Evolutionary conservation across 2,113 vertebrate genomes (phyloP), one percentile per base, ranked within the genome.

Genomic region (Hystrix cristata): DNA sequence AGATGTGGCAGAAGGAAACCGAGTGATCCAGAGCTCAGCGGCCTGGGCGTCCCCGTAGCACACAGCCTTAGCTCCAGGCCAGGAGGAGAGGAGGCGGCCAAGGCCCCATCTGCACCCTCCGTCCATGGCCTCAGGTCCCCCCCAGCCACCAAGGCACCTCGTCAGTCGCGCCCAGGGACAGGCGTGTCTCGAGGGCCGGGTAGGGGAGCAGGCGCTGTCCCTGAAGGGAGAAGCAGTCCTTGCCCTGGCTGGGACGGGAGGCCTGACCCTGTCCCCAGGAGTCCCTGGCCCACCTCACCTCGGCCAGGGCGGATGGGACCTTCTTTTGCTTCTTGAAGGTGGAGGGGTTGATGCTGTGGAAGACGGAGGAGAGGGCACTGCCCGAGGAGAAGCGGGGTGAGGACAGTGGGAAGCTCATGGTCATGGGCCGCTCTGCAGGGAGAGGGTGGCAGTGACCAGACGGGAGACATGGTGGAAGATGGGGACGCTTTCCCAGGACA

Each of bases 291-390:
- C 43, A 8, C 15, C 4, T 79, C n/a, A 99, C 99, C 99, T 99
- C 99, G 0, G 64, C 99, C 96, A 99, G 99, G 95, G 99, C 98
- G 3, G 98, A 98, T 5, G 99, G 99, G 38, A 99, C 99, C 98
- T 99, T 99, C 96, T 99, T 99, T 95, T 99, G 99, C 95, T 99
- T 99, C 99, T 99, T 99, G 95, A 99, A 99, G 97, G 99, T 99
- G 0, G 99, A 98, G 59, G 99, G 99, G 97, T 99, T 99, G 97
- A 99, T 99, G 98, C 99, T 99, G 92, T 99, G 99, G 96, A 99
- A 99, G 90, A 99, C 98, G 1, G 99, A 98, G 7, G 99, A 99
- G 87, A 99, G 99, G 38, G 99, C 98, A 81, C 99, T 99, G 96
- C 98, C 99, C 96, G 99, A 98, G 96, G 99, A 98, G 96, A 98